phyloP scores from a whole-genome alignment of 2,888 invertebrate genomes.

The Trichogramma dendrolimi region DNA sequence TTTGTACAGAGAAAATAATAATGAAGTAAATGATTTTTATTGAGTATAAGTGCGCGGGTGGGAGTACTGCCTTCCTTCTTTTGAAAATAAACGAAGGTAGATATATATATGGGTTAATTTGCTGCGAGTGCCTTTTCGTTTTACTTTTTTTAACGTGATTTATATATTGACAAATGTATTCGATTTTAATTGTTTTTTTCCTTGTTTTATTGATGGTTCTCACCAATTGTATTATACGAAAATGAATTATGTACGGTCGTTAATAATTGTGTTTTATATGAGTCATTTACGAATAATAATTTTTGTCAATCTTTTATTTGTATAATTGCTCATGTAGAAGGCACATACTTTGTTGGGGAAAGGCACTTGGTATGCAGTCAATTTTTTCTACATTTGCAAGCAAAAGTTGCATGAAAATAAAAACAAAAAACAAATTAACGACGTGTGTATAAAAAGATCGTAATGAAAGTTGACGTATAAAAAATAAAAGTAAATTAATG shows the following conservation, averaged over 20 bases:
- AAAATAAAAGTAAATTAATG: slow-evolving; percentile 25
- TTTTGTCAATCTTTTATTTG: slow-evolving; percentile 23
- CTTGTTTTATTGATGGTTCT: slow-evolving; percentile 9
- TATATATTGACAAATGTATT: slow-evolving; percentile 23
- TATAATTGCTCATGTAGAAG: slow-evolving; percentile 12
- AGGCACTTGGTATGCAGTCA: slow-evolving; percentile 29
- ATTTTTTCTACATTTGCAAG: slow-evolving; percentile 31
- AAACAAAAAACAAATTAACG: slow-evolving; percentile 15
- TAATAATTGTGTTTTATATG: slow-evolving; percentile 24
- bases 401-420: slow-evolving; percentile 20
- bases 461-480: slow-evolving; percentile 26
- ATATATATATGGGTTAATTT: slow-evolving; percentile 18
- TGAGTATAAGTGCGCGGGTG: slow-evolving; percentile 23
- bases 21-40: slow-evolving; percentile 26
- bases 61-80: slow-evolving; percentile 24
- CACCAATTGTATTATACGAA: slow-evolving; percentile 20
- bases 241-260: slow-evolving; percentile 23
- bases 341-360: slow-evolving; percentile 15
- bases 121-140: slow-evolving; percentile 30
- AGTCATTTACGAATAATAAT: slow-evolving; percentile 14
- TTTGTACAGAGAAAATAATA: slow-evolving; percentile 33
- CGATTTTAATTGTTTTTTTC: slow-evolving; percentile 8
- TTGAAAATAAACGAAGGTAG: slow-evolving; percentile 11
- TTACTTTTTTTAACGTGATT: slow-evolving; percentile 9
- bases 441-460: slow-evolving; percentile 22